Conservation (phyloP, 2,113 vertebrate species). For the Garra rufa region DNA sequence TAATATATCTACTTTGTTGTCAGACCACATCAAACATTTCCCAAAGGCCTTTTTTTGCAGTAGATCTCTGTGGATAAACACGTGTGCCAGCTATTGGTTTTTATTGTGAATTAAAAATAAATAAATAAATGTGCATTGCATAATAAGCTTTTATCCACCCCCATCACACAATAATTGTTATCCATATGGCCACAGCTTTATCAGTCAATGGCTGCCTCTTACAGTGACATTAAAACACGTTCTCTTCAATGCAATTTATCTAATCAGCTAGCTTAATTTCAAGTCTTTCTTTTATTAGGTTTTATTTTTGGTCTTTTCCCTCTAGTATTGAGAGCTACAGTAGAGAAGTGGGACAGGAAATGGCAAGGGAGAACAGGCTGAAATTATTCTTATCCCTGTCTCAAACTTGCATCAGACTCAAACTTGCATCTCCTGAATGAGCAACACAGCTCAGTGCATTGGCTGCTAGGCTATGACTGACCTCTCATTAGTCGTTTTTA, state of each 20-base stretch:
- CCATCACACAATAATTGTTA: neutral
- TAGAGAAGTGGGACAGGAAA: neutral
- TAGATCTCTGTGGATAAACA: neutral
- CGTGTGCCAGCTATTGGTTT: neutral
- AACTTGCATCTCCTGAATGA: neutral
- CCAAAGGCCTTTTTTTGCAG: neutral
- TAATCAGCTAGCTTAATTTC: neutral
- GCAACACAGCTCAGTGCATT: neutral
- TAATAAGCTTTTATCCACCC: neutral
- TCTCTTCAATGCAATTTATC: neutral
- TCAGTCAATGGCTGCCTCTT: neutral
- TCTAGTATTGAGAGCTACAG: neutral
- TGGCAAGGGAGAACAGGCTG: neutral
- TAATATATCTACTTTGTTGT: too few species aligned
- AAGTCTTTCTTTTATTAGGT: neutral
- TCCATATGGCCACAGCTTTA: neutral
- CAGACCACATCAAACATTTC: neutral
- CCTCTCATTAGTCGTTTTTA: neutral
- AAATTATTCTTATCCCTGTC: neutral
- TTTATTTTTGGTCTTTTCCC: slow-evolving; percentile 1
- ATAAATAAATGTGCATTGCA: neutral
- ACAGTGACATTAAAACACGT: neutral
- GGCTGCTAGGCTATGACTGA: neutral
- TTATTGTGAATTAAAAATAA: neutral
- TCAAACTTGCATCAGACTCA: neutral